Evolutionary conservation across 1,140 invertebrate genomes (phyloP).

Genomic region (Drosophila kanapiae): DNA sequence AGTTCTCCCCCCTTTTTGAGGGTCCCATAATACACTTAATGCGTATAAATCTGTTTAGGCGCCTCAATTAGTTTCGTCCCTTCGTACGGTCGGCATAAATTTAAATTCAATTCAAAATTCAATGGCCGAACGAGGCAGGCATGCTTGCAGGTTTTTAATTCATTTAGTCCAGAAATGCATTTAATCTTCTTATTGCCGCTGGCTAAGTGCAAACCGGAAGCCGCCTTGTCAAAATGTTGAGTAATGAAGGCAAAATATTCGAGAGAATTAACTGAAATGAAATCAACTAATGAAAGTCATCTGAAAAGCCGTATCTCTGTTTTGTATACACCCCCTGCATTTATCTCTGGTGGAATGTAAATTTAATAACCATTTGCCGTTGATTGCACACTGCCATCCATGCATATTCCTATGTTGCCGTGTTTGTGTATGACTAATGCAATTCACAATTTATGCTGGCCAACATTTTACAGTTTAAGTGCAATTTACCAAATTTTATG

Average conservation of each 20-base stretch:
- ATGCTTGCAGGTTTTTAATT: slow-evolving; percentile 40
- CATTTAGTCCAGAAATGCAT: slow-evolving; percentile 36
- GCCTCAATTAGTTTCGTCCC: slow-evolving; percentile 42
- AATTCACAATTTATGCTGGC: slow-evolving; percentile 50
- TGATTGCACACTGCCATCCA: slow-evolving; percentile 50
- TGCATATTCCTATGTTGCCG: slow-evolving; percentile 16
- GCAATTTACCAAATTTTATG: slow-evolving; percentile 63
- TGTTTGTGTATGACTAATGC: slow-evolving; percentile 42
- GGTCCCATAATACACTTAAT: slow-evolving; percentile 36
- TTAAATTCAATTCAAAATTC: slow-evolving; percentile 32
- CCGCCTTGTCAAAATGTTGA: slow-evolving; percentile 32
- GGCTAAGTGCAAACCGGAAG: slow-evolving; percentile 7
- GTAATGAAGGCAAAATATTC: slow-evolving; percentile 56
- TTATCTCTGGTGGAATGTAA: slow-evolving; percentile 45
- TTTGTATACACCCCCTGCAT: neutral
- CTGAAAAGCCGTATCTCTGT: slow-evolving; percentile 39
- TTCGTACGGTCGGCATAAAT: slow-evolving; percentile 26
- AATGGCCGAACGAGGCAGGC: slow-evolving; percentile 1
- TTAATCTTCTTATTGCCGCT: slow-evolving; percentile 45
- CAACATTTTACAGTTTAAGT: slow-evolving; percentile 55
- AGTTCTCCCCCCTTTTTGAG: slow-evolving; percentile 1
- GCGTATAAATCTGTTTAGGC: slow-evolving; percentile 47
- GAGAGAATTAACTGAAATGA: slow-evolving; percentile 68
- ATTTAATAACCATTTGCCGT: slow-evolving; percentile 62
- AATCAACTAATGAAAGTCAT: slow-evolving; percentile 77